Conservation (phyloP, 1,140 invertebrate genomes). For the Drosophila bocki region DNA sequence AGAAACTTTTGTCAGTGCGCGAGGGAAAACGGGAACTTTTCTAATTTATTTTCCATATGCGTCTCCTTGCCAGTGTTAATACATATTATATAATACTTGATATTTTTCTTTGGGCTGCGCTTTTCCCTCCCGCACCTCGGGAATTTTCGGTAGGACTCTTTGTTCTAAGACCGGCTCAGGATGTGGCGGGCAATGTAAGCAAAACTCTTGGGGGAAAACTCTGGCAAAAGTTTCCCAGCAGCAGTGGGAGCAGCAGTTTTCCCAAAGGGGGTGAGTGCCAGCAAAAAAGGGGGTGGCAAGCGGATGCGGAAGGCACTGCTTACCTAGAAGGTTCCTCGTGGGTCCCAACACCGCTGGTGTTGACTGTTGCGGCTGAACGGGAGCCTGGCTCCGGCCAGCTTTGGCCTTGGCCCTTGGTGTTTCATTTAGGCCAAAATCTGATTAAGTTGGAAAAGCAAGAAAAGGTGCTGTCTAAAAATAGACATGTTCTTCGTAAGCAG, state of each 20-base stretch:
- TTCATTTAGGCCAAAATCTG: slow-evolving; percentile 5
- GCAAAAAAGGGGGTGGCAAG: not conserved
- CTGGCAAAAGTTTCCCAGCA: slow-evolving; percentile 32
- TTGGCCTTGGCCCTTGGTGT: slow-evolving; percentile 6
- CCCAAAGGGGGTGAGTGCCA: not conserved
- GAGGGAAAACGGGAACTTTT: slow-evolving; percentile 67
- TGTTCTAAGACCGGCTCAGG: slow-evolving; percentile 63
- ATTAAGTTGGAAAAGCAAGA: slow-evolving; percentile 6
- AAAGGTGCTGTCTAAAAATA: not conserved
- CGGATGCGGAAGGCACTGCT: slow-evolving; percentile 41
- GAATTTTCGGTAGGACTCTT: slow-evolving; percentile 54
- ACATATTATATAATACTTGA: slow-evolving; percentile 78
- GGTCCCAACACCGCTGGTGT: slow-evolving; percentile 55
- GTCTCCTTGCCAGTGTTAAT: slow-evolving; percentile 58
- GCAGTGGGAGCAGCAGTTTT: not conserved
- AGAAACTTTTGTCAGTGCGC: slow-evolving; percentile 54
- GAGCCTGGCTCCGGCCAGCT: slow-evolving; percentile 1
- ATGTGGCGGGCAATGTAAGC: slow-evolving; percentile 46
- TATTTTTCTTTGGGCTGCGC: slow-evolving; percentile 69
- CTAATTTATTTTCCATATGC: slow-evolving; percentile 76
- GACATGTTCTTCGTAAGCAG: not conserved
- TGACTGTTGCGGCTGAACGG: slow-evolving; percentile 54
- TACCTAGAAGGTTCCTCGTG: slow-evolving; percentile 48
- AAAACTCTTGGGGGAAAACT: slow-evolving; percentile 51
- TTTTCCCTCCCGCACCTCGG: slow-evolving; percentile 20